These are phyloP conservation scores for Calidris pygmaea DNA, from an alignment of 2,113 vertebrate species.

Conservation along the genomic window DNA sequence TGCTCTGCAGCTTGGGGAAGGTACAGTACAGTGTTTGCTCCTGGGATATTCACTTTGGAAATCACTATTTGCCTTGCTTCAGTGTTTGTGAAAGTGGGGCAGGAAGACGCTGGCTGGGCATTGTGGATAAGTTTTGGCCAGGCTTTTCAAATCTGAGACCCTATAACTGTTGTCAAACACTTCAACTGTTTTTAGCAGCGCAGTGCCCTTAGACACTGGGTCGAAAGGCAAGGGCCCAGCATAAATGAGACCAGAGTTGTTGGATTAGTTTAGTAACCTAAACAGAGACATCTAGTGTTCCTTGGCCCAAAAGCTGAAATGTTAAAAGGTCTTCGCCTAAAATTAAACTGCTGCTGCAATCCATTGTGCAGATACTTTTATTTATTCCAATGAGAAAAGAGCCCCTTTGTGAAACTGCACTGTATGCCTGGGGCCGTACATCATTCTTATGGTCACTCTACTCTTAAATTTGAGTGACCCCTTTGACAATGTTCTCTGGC, in stretches of 20 bases:
- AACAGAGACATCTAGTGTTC: neutral
- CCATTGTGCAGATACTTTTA: neutral
- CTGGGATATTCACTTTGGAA: neutral
- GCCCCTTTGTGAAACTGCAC: neutral
- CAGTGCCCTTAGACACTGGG: neutral
- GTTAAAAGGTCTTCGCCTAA: neutral
- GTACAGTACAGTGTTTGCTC: slow-evolving; percentile 59
- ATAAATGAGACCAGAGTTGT: neutral
- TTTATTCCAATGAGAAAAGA: neutral
- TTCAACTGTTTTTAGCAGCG: neutral
- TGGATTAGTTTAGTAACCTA: neutral
- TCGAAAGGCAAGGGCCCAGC: neutral
- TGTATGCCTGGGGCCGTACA: neutral
- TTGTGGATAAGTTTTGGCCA: neutral
- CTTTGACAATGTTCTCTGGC: neutral
- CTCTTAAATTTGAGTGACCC: neutral
- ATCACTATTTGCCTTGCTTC: neutral
- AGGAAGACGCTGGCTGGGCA: neutral
- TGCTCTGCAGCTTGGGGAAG: slow-evolving; percentile 92
- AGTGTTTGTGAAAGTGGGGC: neutral
- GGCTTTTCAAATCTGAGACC: neutral
- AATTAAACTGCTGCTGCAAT: neutral
- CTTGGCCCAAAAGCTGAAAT: neutral
- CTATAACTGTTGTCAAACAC: neutral
- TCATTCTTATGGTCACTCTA: neutral